A percentile compares a stretch with the other conserved stretches of the same genome.
Evolutionary conservation across 2,888 invertebrate genomes (phyloP).

Genomic region (Tupiocoris notatus): DNA sequence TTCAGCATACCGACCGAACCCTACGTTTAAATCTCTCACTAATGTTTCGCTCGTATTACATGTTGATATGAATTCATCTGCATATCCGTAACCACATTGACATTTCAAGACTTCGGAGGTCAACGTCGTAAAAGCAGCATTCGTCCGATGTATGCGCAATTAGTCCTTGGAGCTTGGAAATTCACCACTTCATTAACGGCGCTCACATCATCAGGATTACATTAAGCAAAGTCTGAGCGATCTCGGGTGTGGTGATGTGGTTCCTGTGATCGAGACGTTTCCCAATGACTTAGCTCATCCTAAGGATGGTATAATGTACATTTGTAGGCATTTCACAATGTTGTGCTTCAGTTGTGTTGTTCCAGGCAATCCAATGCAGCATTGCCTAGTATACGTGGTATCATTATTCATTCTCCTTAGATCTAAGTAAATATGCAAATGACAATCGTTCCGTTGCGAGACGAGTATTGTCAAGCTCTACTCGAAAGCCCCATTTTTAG

Average conservation of each 20-base stretch:
- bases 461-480: no score
- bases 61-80: neutral
- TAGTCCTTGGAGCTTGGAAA: neutral
- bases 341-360: no score
- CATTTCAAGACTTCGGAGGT: neutral
- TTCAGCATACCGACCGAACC: neutral
- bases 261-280: neutral
- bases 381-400: no score
- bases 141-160: neutral
- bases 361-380: no score
- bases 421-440: no score
- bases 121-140: neutral
- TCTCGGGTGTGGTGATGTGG: neutral
- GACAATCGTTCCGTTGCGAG: no score
- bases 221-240: neutral
- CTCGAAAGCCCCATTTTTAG: no score
- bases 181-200: neutral
- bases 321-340: neutral
- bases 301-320: neutral
- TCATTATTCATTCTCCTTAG: no score
- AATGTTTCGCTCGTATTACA: neutral
- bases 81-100: neutral
- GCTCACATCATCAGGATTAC: neutral
- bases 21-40: neutral
- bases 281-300: neutral